Evolutionary conservation across 2,113 vertebrate species (phyloP), one percentile per base, ranked within the genome.

Genomic region (Leptobrachium ailaonicum): DNA sequence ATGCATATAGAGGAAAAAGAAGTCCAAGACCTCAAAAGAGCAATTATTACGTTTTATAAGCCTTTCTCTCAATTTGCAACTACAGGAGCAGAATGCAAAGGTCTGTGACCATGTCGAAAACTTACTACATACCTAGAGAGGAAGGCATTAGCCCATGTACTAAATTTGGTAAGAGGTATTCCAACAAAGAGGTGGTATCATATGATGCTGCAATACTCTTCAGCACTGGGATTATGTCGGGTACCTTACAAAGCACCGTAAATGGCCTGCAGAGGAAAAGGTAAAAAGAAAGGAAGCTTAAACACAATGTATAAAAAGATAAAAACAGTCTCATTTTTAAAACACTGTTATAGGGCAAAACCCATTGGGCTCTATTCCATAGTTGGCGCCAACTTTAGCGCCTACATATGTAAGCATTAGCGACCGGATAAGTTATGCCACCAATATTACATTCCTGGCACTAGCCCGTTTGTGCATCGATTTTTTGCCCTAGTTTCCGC

Each of bases 101-200:
- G 1, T 10, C 67, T 8, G 0, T 6, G n/a, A 1, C 32, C 53
- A 74, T 41, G 47, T 62, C 45, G 41, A 1, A 2, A 85, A 68
- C 0, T 2, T 20, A 5, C 13, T 14, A 68, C 83, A 73, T 80
- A 93, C 93, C 92, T 2, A 47, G 12, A 14, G 85, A n/a, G 1
- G 75, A 83, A 75, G 63, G 85, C 80, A 95, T 20, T 2, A 87
- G 58, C 12, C 82, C 11, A 1, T 58, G 83, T 13, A 97, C 84
- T 77, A 99, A 89, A n/a, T 92, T 91, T 40, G 96, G 97, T 82
- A 99, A 89, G 83, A 99, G 86, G 87, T 96, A 95, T 11, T 43
- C 77, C 81, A 99, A 91, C 68, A 99, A 87, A 68, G 97, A 92
- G 76, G 89, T 91, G 76, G 96, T 72, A 2, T 98, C 95, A 0